Base-by-base conservation (phyloP, 1,140 invertebrate species). In the Aphaenogaster floridana region DNA sequence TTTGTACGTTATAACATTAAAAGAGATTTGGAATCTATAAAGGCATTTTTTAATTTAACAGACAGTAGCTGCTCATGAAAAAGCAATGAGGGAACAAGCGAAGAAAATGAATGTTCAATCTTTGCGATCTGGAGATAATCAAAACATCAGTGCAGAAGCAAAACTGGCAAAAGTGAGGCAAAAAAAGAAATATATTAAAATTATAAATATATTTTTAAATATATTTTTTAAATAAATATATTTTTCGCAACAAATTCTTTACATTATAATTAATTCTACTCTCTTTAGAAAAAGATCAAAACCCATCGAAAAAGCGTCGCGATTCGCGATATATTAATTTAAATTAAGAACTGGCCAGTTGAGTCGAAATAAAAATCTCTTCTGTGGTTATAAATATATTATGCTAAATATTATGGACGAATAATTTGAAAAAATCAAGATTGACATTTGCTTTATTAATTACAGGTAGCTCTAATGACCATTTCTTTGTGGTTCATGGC, bases 101-200 rank as follows among this genome's bases (percentile, higher is more conserved):
- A 98, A 98, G 95, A 98, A 98, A 94, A 98, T 98, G 97, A 98
- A 98, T 93, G 97, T 98, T 3, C 96, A 97, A 68, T 98, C 97
- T 4, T 95, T 98, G 80, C 94, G 97, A 92, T 97, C 97, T 34
- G 96, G 96, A 36, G 97, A 98, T 90, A 96, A 96, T 89, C 95
- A 96, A 64, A 96, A 96, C 80, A 96, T 96, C 71, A 97, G 97
- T 89, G 97, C 97, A n/a, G 97, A 98, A 95, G 96, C 96, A 90
- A 97, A 97, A 96, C 93, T 98, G 88, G 97, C 97, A 76, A 98
- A 98, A 95, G 96, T 96, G 87, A 79, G 68, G 15, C 2, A 7
- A 50, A 63, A 48, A 21, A 28, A 77, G 64, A 66, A n/a, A 42
- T 79, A 50, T 36, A 54, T 52, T 15, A 13, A 77, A 61, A 36